Evolutionary conservation across 2,888 invertebrate genomes (phyloP), one percentile per base, ranked within the genome.

Genomic region (Formica aserva): DNA sequence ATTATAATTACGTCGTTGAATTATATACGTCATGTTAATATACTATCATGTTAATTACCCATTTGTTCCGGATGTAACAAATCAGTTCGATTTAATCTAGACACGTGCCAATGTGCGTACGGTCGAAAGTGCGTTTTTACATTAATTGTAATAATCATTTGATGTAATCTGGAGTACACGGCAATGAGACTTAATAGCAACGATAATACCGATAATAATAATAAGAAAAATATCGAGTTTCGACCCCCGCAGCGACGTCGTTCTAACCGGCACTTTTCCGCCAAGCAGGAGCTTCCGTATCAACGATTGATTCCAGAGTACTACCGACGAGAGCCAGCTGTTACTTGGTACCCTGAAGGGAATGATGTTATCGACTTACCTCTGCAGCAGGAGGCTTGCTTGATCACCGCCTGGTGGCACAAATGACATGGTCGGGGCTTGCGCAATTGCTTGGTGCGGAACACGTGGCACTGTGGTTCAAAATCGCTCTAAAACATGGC

Each of bases 391-490:
- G 97, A 97, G 84, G 97, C 97, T 94, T 97, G 96, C 91, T 96
- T 96, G 93, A 97, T 96, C 88, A 97, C 96, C 85, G 97, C 97
- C 95, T 97, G 97, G 93, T 97, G 97, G 94, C 97, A 97, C 95
- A 97, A 96, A 94, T 97, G 97, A 94, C 97, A 97, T 48, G 97
- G 97, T 87, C 97, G 95, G 18, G 97, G 96, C 93, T 97, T 97
- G 93, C 97, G 96, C 95, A 97, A 96, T 86, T 96, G 96, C 94
- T 97, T 97, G 93, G 96, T 96, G 84, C 97, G 97, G 94, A 97
- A 97, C 86, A 97, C 96, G 95, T 97, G 97, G 92, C 96, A 96
- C 93, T 97, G 97, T 11, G 96, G 96, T 86, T 96, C 95, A 86
- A 96, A 96, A 89, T 97, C 97, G 91, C 96, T 96, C 97, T 97